Evolutionary conservation across 1,140 invertebrate species (phyloP), one percentile per base, ranked within the genome.

Genomic region (Lucilia cuprina): DNA sequence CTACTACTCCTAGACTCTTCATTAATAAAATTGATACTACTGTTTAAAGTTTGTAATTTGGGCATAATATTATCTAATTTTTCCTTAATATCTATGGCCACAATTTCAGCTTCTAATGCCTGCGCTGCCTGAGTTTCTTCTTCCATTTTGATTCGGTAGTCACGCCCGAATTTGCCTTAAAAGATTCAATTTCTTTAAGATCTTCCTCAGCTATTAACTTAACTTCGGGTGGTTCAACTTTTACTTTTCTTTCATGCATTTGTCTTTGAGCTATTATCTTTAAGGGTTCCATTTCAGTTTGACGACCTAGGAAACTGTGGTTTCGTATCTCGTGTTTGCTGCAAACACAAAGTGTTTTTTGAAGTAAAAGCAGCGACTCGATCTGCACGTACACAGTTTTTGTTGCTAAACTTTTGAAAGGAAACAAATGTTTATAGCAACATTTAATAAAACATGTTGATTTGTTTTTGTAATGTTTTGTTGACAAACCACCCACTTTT

Each of bases 241-340:
- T 93, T 3, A 94, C 88, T 88, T 92, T 93, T 84, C 94, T 94
- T 84, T 94, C 93, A 83, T 93, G 92, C 84, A 91, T 89, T 83
- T 92, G 93, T 74, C 89, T 93, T 87, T 95, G 93, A 60, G 94
- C 94, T 47, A 96, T 89, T 86, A 96, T 93, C 86, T 93, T 93
- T 84, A 95, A 87, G 0, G 94, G 93, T 91, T 95, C 93, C 85
- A 93, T 92, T 78, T 94, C 94, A 50, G 92, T 92, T 87, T 94
- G n/a, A n/a, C n/a, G n/a, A n/a, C n/a, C n/a, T n/a, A n/a, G n/a
- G n/a, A n/a, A n/a, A n/a, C n/a, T n/a, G n/a, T n/a, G n/a, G n/a
- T n/a, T n/a, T n/a, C n/a, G n/a, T n/a, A n/a, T n/a, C n/a, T n/a
- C n/a, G n/a, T n/a, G n/a, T n/a, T n/a, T n/a, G n/a, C n/a, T n/a